Conservation (phyloP, 2,113 vertebrate species). For the Triplophysa tibetana region DNA sequence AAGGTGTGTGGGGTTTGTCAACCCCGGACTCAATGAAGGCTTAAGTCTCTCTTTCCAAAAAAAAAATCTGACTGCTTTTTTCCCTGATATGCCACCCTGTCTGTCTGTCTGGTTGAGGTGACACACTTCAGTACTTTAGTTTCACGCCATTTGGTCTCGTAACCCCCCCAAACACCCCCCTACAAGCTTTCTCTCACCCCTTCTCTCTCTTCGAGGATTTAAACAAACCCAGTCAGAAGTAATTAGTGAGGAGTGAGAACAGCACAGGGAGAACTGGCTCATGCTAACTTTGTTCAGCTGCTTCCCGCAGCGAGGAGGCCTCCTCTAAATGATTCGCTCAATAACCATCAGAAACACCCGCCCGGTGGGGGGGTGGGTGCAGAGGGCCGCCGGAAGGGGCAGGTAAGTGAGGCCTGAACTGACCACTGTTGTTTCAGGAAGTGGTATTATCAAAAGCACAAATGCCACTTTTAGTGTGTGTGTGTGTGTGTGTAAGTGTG, state of each 20-base stretch:
- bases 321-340: conserved; percentile 80
- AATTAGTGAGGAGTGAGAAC: conserved; percentile 80
- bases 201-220: conserved; percentile 74
- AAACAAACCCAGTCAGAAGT: conserved; percentile 82
- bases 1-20: conserved; percentile 61
- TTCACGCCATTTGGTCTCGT: conserved; percentile 60
- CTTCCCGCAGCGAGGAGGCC: conserved; percentile 80
- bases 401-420: conserved; percentile 38
- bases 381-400: conserved; percentile 1
- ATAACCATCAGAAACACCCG: conserved; percentile 78
- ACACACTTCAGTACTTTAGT: conserved; percentile 70
- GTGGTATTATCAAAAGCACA: conserved; percentile 38
- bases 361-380: conserved; percentile 55
- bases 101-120: conserved; percentile 74
- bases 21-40: neutral
- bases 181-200: conserved; percentile 53
- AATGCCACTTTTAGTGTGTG: conserved; percentile 9
- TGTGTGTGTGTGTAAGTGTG: neutral
- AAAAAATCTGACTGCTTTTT: conserved; percentile 20
- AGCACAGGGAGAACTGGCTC: conserved; percentile 73
- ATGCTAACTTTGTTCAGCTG: conserved; percentile 83
- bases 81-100: conserved; percentile 56
- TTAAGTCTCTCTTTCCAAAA: conserved; percentile 53
- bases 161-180: neutral
- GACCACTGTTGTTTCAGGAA: conserved; percentile 48